Percentiles rank a stretch among this genome's conserved stretches.
phyloP scores from a whole-genome alignment of 2,888 invertebrate genomes.

The Andrena dorsata region DNA sequence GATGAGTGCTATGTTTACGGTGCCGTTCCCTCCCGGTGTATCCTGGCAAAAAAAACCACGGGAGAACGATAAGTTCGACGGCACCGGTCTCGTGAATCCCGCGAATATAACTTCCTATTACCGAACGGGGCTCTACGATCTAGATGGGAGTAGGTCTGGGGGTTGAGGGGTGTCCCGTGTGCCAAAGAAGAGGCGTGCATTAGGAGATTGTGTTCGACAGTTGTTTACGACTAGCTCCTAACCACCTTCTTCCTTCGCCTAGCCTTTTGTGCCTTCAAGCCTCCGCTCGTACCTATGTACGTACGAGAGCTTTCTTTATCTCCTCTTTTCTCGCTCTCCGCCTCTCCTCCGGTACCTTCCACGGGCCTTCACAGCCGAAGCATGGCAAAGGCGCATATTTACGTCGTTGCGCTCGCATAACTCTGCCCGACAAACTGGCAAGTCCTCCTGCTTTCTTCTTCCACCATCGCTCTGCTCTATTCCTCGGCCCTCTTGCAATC shows the following conservation, averaged over 20 bases:
- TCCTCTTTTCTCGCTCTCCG: slow-evolving; percentile 49
- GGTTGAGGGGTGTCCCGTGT: slow-evolving; percentile 63
- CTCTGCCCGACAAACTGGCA: slow-evolving; percentile 79
- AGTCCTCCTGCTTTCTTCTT: slow-evolving; percentile 60
- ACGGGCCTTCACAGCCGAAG: slow-evolving; percentile 48
- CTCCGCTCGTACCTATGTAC: slow-evolving; percentile 61
- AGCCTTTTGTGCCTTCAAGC: slow-evolving; percentile 67
- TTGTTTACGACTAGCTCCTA: slow-evolving; percentile 82
- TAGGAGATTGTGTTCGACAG: slow-evolving; percentile 84
- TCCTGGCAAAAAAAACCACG: slow-evolving; percentile 20
- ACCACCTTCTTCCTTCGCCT: slow-evolving; percentile 71
- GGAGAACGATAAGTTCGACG: slow-evolving; percentile 60
- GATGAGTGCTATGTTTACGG: slow-evolving; percentile 52
- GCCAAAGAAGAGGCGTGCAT: slow-evolving; percentile 82
- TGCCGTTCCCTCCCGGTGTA: slow-evolving; percentile 1
- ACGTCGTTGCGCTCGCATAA: slow-evolving; percentile 79
- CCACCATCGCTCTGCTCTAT: slow-evolving; percentile 53
- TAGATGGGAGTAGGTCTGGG: slow-evolving; percentile 35
- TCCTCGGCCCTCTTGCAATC: slow-evolving; percentile 49
- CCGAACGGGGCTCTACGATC: slow-evolving; percentile 66
- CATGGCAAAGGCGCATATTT: slow-evolving; percentile 75
- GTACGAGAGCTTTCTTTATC: slow-evolving; percentile 65
- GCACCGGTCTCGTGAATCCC: slow-evolving; percentile 67
- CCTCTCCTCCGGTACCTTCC: slow-evolving; percentile 32
- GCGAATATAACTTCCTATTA: slow-evolving; percentile 81